Conservation (phyloP, 2,888 invertebrate genomes). For the Chorisops tibialis region DNA sequence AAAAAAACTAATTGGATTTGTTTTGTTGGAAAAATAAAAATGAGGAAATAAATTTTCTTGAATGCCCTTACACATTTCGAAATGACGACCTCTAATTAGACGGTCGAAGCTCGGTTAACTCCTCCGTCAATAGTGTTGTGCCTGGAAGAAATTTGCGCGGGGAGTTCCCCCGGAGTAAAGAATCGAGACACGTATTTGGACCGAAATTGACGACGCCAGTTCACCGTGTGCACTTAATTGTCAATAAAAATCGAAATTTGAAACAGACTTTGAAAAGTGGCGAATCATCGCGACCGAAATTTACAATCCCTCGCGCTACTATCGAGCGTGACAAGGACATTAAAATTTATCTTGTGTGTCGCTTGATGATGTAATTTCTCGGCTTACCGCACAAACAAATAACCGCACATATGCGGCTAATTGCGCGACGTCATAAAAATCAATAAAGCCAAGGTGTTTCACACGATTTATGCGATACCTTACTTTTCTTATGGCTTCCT, state of each 20-base stretch:
- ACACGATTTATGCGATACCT: constrained; percentile 24
- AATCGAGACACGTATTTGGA: constrained; percentile 21
- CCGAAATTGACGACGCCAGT: background rate
- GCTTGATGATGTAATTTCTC: constrained; percentile 19
- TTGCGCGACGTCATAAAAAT: constrained; percentile 32
- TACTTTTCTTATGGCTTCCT: background rate
- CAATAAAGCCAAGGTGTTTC: constrained; percentile 33
- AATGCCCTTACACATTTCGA: background rate
- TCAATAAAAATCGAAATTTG: constrained; percentile 31
- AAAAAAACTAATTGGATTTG: constrained; percentile 31
- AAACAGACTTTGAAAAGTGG: constrained; percentile 2
- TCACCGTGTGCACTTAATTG: constrained; percentile 34
- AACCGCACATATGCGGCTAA: constrained; percentile 31
- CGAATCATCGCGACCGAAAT: background rate
- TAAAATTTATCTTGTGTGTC: constrained; percentile 27
- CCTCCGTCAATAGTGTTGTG: background rate
- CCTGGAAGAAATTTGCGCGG: background rate
- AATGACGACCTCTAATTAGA: constrained; percentile 7
- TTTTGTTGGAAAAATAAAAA: background rate
- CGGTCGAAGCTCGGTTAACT: background rate
- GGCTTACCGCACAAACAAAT: background rate
- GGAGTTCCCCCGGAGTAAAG: background rate
- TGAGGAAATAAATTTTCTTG: background rate
- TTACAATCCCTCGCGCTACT: background rate
- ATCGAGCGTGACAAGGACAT: constrained; percentile 19